phyloP scores from a whole-genome alignment of 2,113 vertebrate genomes.

The Tragulus kanchil region DNA sequence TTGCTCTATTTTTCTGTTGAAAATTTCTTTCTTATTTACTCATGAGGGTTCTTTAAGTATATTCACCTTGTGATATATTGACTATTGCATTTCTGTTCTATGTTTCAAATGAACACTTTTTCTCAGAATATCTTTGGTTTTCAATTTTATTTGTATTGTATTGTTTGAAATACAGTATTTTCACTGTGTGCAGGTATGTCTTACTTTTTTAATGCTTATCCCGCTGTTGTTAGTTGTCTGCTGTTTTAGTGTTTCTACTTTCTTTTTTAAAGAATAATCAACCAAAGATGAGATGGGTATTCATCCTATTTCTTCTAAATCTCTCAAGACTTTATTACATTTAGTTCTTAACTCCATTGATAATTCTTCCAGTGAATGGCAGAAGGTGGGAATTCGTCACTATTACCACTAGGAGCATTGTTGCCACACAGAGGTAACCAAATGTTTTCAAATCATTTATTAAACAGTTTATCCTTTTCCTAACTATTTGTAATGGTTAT shows the following conservation, averaged over 20 bases:
- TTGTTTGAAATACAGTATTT: background rate
- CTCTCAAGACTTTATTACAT: background rate
- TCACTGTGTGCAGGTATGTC: background rate
- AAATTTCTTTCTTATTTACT: background rate
- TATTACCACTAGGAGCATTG: background rate
- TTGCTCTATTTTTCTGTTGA: background rate
- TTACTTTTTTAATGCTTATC: background rate
- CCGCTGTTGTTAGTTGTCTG: background rate
- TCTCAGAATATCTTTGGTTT: background rate
- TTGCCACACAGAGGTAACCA: background rate
- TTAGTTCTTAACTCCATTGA: background rate
- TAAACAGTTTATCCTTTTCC: background rate
- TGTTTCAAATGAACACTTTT: background rate
- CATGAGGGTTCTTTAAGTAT: background rate
- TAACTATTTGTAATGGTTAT: background rate
- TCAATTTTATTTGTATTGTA: slow-evolving; percentile 11
- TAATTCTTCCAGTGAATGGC: background rate
- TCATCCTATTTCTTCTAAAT: background rate
- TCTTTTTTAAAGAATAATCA: background rate
- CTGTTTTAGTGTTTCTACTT: background rate
- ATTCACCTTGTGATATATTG: background rate
- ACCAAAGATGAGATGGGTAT: background rate
- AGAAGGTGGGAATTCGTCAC: background rate
- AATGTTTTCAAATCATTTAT: background rate
- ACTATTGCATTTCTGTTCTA: background rate